phyloP scores from a whole-genome alignment of 2,113 vertebrate species.

The Nannobrachium achirus region DNA sequence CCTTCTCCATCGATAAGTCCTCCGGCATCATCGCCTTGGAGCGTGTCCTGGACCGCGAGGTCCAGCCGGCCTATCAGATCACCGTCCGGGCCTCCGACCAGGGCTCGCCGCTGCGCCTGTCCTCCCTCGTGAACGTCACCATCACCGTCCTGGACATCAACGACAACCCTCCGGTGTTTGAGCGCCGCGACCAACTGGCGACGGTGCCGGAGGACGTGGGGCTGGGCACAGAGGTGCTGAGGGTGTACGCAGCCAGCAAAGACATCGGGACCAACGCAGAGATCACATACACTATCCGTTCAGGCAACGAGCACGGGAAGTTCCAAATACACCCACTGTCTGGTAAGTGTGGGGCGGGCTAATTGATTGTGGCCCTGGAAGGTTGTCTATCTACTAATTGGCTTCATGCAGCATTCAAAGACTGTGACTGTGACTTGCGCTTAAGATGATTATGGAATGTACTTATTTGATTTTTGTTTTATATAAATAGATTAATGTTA shows the following conservation, averaged over 20 bases:
- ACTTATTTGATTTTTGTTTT: too few relatives aligned
- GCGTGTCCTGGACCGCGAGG: slow-evolving; percentile 88
- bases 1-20: slow-evolving; percentile 89
- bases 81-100: slow-evolving; percentile 88
- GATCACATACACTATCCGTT: slow-evolving; percentile 92
- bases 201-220: slow-evolving; percentile 89
- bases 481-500: too few relatives aligned
- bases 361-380: too few relatives aligned
- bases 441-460: too few relatives aligned
- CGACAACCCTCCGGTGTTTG: slow-evolving; percentile 96
- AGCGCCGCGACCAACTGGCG: slow-evolving; percentile 91
- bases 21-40: slow-evolving; percentile 92
- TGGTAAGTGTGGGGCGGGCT: slow-evolving; percentile 73
- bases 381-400: too few relatives aligned
- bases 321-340: slow-evolving; percentile 90
- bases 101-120: slow-evolving; percentile 82
- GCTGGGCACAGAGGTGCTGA: slow-evolving; percentile 86
- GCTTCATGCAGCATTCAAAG: too few relatives aligned
- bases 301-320: slow-evolving; percentile 92
- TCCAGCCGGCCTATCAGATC: slow-evolving; percentile 88
- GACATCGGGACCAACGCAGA: slow-evolving; percentile 97
- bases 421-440: too few relatives aligned
- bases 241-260: slow-evolving; percentile 93
- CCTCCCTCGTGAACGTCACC: slow-evolving; percentile 86
- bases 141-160: slow-evolving; percentile 95